phyloP scores from a whole-genome alignment of 2,888 invertebrate genomes.

The Zygothrica quintamaculata region DNA sequence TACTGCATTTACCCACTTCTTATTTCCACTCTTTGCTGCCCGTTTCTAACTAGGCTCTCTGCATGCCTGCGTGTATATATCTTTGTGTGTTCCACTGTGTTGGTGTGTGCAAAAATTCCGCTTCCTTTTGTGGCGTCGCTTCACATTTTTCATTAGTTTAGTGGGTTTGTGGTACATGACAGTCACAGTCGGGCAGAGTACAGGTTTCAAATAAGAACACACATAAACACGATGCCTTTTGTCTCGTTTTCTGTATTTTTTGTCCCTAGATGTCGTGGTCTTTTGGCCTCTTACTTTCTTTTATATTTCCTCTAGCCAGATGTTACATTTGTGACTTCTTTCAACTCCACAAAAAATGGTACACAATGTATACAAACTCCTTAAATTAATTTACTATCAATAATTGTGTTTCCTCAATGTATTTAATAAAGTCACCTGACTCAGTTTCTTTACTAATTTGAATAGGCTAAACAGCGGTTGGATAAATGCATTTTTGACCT shows the following conservation, averaged over 20 bases:
- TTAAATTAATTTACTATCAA: constrained; percentile 7
- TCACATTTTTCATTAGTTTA: constrained; percentile 83
- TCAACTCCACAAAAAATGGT: constrained; percentile 25
- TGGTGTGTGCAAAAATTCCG: constrained; percentile 73
- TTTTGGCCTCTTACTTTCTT: constrained; percentile 55
- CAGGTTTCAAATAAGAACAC: constrained; percentile 38
- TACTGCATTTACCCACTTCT: neutral
- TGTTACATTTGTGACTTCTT: constrained; percentile 39
- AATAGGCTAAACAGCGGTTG: too few species aligned
- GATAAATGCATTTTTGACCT: too few species aligned
- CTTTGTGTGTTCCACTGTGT: constrained; percentile 28
- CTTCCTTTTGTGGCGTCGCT: constrained; percentile 78
- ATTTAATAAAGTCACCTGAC: too few species aligned
- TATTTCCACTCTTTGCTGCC: neutral
- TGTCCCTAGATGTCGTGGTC: constrained; percentile 56
- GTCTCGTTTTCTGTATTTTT: constrained; percentile 37
- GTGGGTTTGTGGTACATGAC: constrained; percentile 84
- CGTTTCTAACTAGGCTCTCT: constrained; percentile 9
- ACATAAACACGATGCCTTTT: constrained; percentile 50
- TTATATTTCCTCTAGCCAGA: constrained; percentile 34
- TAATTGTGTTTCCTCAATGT: constrained; percentile 3
- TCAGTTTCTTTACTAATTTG: too few species aligned
- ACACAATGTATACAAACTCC: constrained; percentile 18
- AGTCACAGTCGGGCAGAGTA: constrained; percentile 80
- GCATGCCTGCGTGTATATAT: constrained; percentile 28